phyloP scores from a whole-genome alignment of 1,140 invertebrate genomes.

The Drosophila gunungcola region DNA sequence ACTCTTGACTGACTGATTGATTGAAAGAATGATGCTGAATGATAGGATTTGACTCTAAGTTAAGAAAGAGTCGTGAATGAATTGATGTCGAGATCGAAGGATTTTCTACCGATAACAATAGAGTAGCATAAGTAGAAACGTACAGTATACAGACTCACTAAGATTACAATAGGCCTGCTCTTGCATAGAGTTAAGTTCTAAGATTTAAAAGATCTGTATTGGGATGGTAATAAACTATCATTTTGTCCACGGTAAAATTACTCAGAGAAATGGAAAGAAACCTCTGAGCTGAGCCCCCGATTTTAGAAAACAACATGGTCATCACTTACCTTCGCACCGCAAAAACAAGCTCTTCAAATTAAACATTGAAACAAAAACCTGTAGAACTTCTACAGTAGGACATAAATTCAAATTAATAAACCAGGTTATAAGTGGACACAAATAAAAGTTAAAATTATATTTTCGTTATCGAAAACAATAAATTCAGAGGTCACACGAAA shows the following conservation, averaged over 20 bases:
- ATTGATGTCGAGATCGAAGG: slow-evolving; percentile 34
- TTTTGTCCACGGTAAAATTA: not conserved
- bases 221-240: not conserved
- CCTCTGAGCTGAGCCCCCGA: not conserved
- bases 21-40: slow-evolving; percentile 34
- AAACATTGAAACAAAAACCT: slow-evolving; percentile 21
- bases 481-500: slow-evolving; percentile 14
- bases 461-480: slow-evolving; percentile 15
- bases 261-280: not conserved
- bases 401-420: slow-evolving; percentile 10
- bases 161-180: slow-evolving; percentile 61
- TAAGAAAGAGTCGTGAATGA: slow-evolving; percentile 27
- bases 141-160: slow-evolving; percentile 55
- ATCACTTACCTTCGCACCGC: slow-evolving; percentile 48
- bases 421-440: slow-evolving; percentile 8
- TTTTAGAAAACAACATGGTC: slow-evolving; percentile 7
- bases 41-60: slow-evolving; percentile 18
- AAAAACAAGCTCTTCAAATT: slow-evolving; percentile 29
- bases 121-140: slow-evolving; percentile 51
- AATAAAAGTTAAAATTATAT: not conserved
- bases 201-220: slow-evolving; percentile 16
- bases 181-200: slow-evolving; percentile 42
- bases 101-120: slow-evolving; percentile 45
- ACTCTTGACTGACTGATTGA: slow-evolving; percentile 27
- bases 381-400: slow-evolving; percentile 26